phyloP scores from a whole-genome alignment of 2,888 invertebrate species.

The Campoletis raptor region DNA sequence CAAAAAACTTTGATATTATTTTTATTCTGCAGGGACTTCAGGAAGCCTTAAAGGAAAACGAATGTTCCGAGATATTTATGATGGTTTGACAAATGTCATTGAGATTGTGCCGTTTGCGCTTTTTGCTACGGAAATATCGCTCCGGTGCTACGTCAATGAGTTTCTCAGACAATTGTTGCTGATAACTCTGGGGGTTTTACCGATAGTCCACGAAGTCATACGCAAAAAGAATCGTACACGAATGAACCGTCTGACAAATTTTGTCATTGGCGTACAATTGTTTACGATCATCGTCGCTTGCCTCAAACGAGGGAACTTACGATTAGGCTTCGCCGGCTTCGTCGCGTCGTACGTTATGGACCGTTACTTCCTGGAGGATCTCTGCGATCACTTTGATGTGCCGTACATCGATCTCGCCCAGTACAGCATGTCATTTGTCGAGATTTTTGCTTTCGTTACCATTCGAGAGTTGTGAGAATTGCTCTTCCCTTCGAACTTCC shows the following conservation, averaged over 20 bases:
- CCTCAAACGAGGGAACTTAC: slow-evolving; percentile 76
- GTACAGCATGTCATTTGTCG: slow-evolving; percentile 81
- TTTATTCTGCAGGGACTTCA: slow-evolving; percentile 75
- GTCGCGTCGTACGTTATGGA: slow-evolving; percentile 79
- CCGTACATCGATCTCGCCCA: slow-evolving; percentile 81
- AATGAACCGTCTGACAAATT: slow-evolving; percentile 74
- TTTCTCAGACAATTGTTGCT: slow-evolving; percentile 76
- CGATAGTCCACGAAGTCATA: slow-evolving; percentile 78
- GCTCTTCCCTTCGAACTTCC: slow-evolving; percentile 28
- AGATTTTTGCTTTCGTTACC: slow-evolving; percentile 79
- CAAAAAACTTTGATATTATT: neutral
- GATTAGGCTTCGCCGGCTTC: slow-evolving; percentile 79
- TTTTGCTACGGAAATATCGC: slow-evolving; percentile 80
- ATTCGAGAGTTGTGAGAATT: slow-evolving; percentile 78
- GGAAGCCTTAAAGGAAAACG: slow-evolving; percentile 72
- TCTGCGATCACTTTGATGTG: slow-evolving; percentile 82
- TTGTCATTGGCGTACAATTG: slow-evolving; percentile 75
- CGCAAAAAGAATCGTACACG: slow-evolving; percentile 76
- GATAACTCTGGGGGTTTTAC: slow-evolving; percentile 76
- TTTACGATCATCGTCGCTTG: slow-evolving; percentile 75
- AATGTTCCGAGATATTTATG: slow-evolving; percentile 79
- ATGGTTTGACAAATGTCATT: slow-evolving; percentile 78
- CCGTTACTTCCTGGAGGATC: slow-evolving; percentile 80
- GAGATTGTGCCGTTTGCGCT: slow-evolving; percentile 81
- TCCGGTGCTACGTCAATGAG: slow-evolving; percentile 76